Percentiles rank a stretch among this genome's conserved stretches.
phyloP scores from a whole-genome alignment of 1,140 invertebrate genomes.

The Papilio xuthus region DNA sequence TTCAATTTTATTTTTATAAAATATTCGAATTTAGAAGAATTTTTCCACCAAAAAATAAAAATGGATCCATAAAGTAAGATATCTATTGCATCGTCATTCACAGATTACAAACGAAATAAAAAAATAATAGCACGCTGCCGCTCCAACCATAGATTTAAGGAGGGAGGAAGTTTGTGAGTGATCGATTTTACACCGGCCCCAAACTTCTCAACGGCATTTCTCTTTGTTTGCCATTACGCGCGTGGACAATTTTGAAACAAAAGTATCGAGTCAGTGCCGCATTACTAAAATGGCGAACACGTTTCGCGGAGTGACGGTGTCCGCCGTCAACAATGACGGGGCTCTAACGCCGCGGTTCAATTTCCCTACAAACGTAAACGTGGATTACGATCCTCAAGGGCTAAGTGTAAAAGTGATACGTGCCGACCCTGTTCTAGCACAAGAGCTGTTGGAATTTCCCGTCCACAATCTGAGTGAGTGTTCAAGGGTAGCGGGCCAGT shows the following conservation, averaged over 20 bases:
- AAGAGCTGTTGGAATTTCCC: slow-evolving; percentile 85
- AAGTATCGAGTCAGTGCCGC: slow-evolving; percentile 58
- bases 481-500: slow-evolving; percentile 84
- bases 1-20: neutral
- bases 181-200: slow-evolving; percentile 80
- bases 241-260: slow-evolving; percentile 63
- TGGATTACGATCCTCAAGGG: slow-evolving; percentile 90
- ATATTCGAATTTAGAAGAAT: neutral
- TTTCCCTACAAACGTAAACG: slow-evolving; percentile 85
- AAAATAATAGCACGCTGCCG: slow-evolving; percentile 69
- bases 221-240: slow-evolving; percentile 78
- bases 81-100: slow-evolving; percentile 35
- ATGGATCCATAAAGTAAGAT: neutral
- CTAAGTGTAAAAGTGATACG: slow-evolving; percentile 86
- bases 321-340: slow-evolving; percentile 86
- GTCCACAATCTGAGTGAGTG: slow-evolving; percentile 86
- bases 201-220: slow-evolving; percentile 78
- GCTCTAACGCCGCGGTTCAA: slow-evolving; percentile 85
- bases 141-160: slow-evolving; percentile 72
- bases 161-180: slow-evolving; percentile 78
- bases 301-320: slow-evolving; percentile 87
- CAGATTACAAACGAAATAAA: slow-evolving; percentile 43
- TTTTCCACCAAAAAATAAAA: neutral
- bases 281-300: slow-evolving; percentile 85
- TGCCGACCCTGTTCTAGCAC: slow-evolving; percentile 73